These are phyloP conservation scores for Lepidotrigona ventralis DNA, from an alignment of 1,140 invertebrate species.

Conservation along the genomic window DNA sequence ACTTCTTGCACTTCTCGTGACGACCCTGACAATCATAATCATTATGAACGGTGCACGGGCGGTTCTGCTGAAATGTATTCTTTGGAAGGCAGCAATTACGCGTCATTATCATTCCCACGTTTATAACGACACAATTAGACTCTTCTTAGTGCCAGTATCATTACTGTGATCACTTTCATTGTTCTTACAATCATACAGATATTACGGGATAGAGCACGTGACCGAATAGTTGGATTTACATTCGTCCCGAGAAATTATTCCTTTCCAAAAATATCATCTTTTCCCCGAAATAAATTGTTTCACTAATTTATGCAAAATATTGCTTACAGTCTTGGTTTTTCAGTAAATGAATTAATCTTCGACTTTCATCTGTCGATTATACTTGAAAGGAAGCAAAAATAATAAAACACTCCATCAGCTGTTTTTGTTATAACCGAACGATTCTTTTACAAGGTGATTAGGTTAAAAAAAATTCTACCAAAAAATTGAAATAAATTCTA, in stretches of 20 bases:
- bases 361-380: no score
- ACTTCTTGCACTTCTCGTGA: slow-evolving; percentile 51
- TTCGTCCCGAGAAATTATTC: not conserved
- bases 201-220: no score
- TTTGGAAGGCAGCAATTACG: slow-evolving; percentile 51
- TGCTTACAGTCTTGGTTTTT: no score
- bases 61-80: slow-evolving; percentile 17
- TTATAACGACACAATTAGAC: slow-evolving; percentile 47
- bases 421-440: no score
- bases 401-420: no score
- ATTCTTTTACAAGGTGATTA: no score
- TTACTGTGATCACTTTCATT: slow-evolving; percentile 37
- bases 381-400: no score
- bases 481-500: not conserved
- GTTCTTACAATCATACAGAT: not conserved
- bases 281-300: no score
- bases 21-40: slow-evolving; percentile 57
- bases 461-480: not conserved
- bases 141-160: slow-evolving; percentile 50
- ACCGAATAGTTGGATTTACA: not conserved
- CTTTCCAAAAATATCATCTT: not conserved
- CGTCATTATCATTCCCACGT: slow-evolving; percentile 56
- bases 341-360: no score
- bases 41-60: slow-evolving; percentile 43
- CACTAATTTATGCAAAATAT: no score